phyloP scores from a whole-genome alignment of 2,113 vertebrate genomes.

The Propithecus coquereli region DNA sequence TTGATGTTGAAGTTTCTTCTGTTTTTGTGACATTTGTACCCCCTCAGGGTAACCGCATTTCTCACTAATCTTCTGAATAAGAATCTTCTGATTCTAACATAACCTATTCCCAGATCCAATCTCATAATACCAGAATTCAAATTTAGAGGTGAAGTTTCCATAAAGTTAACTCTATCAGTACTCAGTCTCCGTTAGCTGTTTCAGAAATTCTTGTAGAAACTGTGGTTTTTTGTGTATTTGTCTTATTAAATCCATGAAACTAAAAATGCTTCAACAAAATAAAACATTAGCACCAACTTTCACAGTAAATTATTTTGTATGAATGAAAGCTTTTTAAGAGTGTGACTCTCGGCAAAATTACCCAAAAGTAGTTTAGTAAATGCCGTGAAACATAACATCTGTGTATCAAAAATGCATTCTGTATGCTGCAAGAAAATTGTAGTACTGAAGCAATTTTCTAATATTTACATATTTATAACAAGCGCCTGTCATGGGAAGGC shows the following conservation, averaged over 20 bases:
- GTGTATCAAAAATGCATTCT: background rate
- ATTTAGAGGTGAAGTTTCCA: background rate
- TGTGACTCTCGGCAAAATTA: conserved; percentile 49
- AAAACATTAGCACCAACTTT: conserved; percentile 36
- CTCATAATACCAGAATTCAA: conserved; percentile 35
- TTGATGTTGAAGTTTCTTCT: background rate
- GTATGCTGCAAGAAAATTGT: background rate
- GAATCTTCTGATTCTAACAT: background rate
- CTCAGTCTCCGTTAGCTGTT: background rate
- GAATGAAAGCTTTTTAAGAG: conserved; percentile 60
- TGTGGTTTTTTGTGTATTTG: background rate
- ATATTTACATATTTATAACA: conserved; percentile 70
- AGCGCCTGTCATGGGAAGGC: background rate
- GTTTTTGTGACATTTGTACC: background rate
- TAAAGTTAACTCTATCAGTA: background rate
- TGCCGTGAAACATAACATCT: conserved; percentile 52
- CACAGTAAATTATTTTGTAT: background rate
- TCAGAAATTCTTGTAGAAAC: conserved; percentile 3
- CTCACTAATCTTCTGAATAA: conserved; percentile 30
- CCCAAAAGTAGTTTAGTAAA: conserved; percentile 55
- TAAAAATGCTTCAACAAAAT: conserved; percentile 16
- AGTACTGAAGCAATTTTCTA: conserved; percentile 47
- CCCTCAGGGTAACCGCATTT: background rate
- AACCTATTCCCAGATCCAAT: background rate
- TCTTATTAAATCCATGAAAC: conserved; percentile 40